Conservation (phyloP, 2,797 vertebrate species). For the Carapus acus region DNA sequence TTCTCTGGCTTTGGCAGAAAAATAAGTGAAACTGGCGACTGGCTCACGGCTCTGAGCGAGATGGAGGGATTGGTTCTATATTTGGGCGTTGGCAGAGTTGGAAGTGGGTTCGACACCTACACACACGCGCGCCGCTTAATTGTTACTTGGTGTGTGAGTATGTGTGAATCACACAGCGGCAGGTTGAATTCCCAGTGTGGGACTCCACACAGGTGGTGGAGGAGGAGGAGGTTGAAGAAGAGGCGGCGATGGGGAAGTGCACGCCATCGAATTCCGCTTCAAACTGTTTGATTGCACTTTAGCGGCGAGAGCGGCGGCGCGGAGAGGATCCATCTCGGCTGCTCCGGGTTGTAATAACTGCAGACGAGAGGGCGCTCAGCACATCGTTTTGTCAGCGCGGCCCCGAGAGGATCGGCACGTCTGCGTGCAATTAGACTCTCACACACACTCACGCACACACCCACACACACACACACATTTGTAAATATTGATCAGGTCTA, state of each 20-base stretch:
- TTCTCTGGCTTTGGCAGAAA: too few species aligned
- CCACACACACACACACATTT: conserved; percentile 10
- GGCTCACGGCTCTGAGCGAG: not conserved
- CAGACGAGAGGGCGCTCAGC: conserved; percentile 31
- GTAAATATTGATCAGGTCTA: too few species aligned
- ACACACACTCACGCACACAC: not conserved
- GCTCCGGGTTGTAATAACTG: conserved; percentile 38
- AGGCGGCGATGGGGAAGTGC: too few species aligned
- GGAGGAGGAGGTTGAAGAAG: too few species aligned
- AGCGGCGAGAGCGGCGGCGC: conserved; percentile 2
- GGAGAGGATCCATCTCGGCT: conserved; percentile 32
- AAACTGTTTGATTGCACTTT: too few species aligned
- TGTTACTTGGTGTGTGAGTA: too few species aligned
- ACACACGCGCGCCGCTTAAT: too few species aligned
- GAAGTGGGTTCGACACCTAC: too few species aligned
- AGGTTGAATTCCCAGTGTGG: too few species aligned
- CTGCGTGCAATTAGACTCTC: not conserved
- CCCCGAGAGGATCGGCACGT: conserved; percentile 11
- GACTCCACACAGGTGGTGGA: too few species aligned
- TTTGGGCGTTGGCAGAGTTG: conserved; percentile 15
- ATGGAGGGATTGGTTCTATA: conserved; percentile 21
- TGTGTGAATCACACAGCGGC: too few species aligned
- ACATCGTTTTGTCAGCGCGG: conserved; percentile 12
- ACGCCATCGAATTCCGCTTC: conserved; percentile 22
- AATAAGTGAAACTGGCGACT: too few species aligned